phyloP scores from a whole-genome alignment of 92 coral and sea anemone species.

The Parazoanthus swiftii region DNA sequence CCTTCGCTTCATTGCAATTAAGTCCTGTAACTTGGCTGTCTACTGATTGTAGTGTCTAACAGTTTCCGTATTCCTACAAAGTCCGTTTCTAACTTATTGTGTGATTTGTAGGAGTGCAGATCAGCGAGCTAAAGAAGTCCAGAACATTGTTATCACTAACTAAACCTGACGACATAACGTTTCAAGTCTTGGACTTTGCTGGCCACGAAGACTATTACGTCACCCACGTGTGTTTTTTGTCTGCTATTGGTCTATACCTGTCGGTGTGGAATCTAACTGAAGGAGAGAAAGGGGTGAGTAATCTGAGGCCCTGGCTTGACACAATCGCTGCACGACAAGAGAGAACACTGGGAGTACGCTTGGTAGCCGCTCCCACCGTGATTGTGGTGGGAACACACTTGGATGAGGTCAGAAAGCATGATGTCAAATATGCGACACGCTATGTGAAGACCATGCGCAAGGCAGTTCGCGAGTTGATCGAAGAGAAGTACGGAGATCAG shows the following conservation, averaged over 20 bases:
- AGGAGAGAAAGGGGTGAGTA: conserved; percentile 51
- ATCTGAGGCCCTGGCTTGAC: conserved; percentile 52
- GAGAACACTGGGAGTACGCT: background rate
- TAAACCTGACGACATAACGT: conserved; percentile 23
- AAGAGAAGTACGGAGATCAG: conserved; percentile 34
- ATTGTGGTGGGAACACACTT: conserved; percentile 76
- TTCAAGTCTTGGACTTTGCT: conserved; percentile 82
- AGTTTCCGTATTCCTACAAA: background rate
- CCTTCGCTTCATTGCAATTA: no score
- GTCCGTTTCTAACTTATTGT: background rate
- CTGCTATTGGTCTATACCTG: conserved; percentile 62
- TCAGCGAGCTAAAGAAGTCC: conserved; percentile 44
- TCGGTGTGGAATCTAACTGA: conserved; percentile 79
- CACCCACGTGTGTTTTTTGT: conserved; percentile 75
- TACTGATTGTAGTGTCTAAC: no score
- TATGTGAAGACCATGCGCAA: conserved; percentile 44
- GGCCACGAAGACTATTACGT: conserved; percentile 79
- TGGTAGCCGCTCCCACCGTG: conserved; percentile 46
- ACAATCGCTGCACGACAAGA: conserved; percentile 40
- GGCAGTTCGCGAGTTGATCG: conserved; percentile 36
- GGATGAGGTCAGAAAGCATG: conserved; percentile 54
- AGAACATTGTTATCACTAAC: background rate
- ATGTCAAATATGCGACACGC: background rate
- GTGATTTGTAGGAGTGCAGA: conserved; percentile 46
- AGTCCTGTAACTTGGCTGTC: no score